Conservation (phyloP, 2,113 vertebrate genomes). For the Coreoperca whiteheadi region DNA sequence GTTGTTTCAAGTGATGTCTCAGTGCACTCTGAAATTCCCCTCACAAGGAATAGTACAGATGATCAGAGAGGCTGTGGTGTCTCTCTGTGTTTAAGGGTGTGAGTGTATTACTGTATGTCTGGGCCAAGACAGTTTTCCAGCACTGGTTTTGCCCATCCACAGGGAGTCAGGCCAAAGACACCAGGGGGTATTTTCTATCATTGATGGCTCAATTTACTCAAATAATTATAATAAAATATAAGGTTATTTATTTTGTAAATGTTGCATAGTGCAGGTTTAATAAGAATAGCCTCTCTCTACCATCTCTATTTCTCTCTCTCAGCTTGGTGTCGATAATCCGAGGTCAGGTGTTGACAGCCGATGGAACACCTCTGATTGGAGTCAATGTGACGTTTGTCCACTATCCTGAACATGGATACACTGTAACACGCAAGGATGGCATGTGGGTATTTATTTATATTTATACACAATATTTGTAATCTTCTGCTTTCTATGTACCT, state of each 20-base stretch:
- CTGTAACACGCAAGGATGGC: conserved; percentile 96
- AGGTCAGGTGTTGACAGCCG: conserved; percentile 96
- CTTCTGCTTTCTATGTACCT: background rate
- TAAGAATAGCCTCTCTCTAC: background rate
- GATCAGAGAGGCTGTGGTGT: conserved; percentile 43
- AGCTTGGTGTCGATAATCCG: conserved; percentile 96
- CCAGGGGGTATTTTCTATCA: background rate
- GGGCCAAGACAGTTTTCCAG: background rate
- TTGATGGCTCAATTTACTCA: background rate
- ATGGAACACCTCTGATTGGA: conserved; percentile 96
- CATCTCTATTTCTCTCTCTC: conserved; percentile 7
- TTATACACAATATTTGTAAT: background rate
- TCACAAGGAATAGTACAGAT: conserved; percentile 67
- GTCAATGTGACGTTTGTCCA: conserved; percentile 98
- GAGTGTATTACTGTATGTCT: conserved; percentile 11
- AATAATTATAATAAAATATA: background rate
- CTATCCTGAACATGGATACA: conserved; percentile 95
- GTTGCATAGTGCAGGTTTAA: background rate
- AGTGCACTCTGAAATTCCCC: background rate
- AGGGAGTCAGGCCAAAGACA: background rate
- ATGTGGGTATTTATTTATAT: conserved; percentile 87
- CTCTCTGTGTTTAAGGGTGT: conserved; percentile 25
- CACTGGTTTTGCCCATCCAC: background rate
- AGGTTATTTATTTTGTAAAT: background rate
- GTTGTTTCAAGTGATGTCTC: conserved; percentile 18